phyloP scores from a whole-genome alignment of 2,113 vertebrate species.

The Brevimyrus niger region DNA sequence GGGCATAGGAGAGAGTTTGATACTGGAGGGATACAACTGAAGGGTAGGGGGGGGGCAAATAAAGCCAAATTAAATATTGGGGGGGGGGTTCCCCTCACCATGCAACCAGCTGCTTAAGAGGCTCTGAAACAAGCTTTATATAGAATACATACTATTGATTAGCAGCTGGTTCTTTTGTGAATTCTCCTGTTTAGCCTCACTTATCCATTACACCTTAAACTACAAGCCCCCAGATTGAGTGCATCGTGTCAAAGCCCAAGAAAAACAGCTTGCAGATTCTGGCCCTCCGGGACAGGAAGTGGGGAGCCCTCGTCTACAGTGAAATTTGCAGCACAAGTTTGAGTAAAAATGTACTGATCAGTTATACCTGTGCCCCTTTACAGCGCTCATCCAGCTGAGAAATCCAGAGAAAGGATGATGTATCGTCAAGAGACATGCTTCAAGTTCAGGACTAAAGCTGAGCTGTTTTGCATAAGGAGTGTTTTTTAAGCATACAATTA shows the following conservation, averaged over 20 bases:
- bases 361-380: background rate
- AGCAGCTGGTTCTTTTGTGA: background rate
- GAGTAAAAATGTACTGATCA: background rate
- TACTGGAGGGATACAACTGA: background rate
- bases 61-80: background rate
- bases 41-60: background rate
- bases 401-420: background rate
- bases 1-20: background rate
- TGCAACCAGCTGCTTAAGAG: too few species aligned
- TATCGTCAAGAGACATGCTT: background rate
- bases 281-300: background rate
- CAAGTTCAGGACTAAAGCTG: background rate
- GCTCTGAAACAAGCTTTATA: background rate
- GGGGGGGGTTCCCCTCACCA: too few species aligned
- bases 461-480: background rate
- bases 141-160: background rate
- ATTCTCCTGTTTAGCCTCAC: background rate
- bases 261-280: background rate
- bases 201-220: background rate
- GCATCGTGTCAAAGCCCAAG: background rate
- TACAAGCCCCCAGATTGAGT: background rate
- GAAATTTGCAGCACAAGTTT: background rate
- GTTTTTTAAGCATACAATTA: background rate
- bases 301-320: background rate
- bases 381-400: background rate